Conservation (phyloP, 1,140 invertebrate species). For the Ostrea denselamellosa region DNA sequence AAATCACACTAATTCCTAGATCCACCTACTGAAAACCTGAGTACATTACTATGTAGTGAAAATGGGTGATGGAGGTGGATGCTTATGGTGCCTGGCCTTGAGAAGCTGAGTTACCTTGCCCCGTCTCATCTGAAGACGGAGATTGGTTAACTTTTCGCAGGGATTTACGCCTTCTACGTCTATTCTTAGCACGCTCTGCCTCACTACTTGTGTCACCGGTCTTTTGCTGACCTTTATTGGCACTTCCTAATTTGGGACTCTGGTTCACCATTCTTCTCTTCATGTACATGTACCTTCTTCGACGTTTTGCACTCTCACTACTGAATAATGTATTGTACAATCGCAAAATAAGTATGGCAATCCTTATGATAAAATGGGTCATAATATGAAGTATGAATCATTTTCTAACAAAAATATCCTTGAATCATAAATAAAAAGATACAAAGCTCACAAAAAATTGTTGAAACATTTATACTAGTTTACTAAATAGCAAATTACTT, state of each 20-base stretch:
- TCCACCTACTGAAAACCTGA: background rate
- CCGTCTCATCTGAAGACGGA: conserved; percentile 66
- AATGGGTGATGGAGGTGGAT: conserved; percentile 12
- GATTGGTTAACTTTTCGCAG: conserved; percentile 58
- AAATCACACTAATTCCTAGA: background rate
- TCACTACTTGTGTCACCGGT: conserved; percentile 52
- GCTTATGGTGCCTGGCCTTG: background rate
- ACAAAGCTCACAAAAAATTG: background rate
- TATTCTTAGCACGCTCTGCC: conserved; percentile 50
- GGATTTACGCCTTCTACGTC: conserved; percentile 59
- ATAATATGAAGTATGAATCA: too few relatives aligned
- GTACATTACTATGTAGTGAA: background rate
- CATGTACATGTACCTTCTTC: conserved; percentile 58
- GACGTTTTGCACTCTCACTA: conserved; percentile 65
- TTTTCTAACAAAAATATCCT: background rate
- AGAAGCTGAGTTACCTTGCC: conserved; percentile 59
- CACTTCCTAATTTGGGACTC: conserved; percentile 54
- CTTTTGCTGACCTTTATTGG: conserved; percentile 52
- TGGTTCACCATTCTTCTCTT: conserved; percentile 59
- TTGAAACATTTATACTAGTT: background rate
- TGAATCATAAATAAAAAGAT: background rate
- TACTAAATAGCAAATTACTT: background rate
- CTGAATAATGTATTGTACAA: background rate
- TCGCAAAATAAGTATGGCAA: background rate
- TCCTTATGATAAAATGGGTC: background rate